Conservation (phyloP, 2,113 vertebrate species). For the Bettongia penicillata region DNA sequence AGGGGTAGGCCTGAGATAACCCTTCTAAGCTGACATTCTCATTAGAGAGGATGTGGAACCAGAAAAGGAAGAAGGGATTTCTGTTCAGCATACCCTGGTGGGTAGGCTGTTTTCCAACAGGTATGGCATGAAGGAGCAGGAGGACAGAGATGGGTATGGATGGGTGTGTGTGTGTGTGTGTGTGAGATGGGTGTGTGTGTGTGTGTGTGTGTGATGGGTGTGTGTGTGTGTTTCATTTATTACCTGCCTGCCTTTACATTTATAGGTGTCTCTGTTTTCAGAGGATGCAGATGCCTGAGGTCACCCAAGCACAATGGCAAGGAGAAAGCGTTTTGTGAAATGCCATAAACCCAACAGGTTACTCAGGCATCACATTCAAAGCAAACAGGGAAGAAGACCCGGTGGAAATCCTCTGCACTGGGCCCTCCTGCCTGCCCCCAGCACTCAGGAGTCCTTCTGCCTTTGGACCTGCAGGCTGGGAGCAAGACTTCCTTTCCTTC, state of each 20-base stretch:
- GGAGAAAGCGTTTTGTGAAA: conserved; percentile 54
- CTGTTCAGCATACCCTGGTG: background rate
- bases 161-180: no score
- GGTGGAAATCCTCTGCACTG: background rate
- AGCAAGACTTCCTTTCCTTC: background rate
- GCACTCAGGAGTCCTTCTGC: background rate
- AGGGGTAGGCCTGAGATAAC: background rate
- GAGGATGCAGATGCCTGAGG: conserved; percentile 41
- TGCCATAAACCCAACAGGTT: conserved; percentile 57
- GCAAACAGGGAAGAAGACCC: background rate
- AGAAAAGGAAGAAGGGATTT: background rate
- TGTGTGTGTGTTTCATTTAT: background rate
- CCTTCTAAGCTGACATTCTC: background rate
- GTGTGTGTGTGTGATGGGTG: background rate
- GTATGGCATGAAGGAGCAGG: background rate
- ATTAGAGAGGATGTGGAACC: background rate
- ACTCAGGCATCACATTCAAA: conserved; percentile 40
- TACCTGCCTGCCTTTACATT: conserved; percentile 63
- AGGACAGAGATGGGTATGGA: background rate
- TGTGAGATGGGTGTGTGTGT: no score
- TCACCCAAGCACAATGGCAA: conserved; percentile 13
- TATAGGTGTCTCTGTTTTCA: conserved; percentile 67
- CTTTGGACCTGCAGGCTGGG: background rate
- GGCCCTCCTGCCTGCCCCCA: background rate
- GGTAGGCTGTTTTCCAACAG: background rate